Conservation (phyloP, 2,888 invertebrate species). For the Oxyscelio sp. region DNA sequence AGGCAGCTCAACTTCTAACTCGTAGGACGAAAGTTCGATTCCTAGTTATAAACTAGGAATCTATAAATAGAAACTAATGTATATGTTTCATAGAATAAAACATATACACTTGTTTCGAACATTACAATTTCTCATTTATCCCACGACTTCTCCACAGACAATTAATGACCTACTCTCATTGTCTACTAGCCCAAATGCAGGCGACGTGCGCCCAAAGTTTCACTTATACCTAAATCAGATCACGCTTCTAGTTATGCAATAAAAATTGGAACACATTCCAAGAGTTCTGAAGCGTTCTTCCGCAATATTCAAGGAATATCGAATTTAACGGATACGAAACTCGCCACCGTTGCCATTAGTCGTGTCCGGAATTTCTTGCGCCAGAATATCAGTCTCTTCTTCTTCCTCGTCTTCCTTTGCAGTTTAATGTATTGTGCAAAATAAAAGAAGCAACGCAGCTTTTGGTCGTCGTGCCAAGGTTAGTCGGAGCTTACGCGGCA, state of each 20-base stretch:
- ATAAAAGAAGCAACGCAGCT: conserved; percentile 54
- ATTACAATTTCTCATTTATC: too few species aligned
- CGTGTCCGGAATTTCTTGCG: conserved; percentile 25
- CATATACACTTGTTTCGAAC: too few species aligned
- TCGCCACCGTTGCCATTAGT: conserved; percentile 34
- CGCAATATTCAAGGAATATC: conserved; percentile 49
- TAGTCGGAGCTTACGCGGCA: conserved; percentile 49
- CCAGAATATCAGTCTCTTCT: conserved; percentile 32
- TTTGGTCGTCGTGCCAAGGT: conserved; percentile 68
- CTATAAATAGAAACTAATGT: too few species aligned
- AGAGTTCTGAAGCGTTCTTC: conserved; percentile 14
- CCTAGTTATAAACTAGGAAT: too few species aligned
- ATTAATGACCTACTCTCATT: too few species aligned
- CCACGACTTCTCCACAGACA: too few species aligned
- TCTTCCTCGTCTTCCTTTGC: conserved; percentile 44
- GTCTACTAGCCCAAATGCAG: too few species aligned
- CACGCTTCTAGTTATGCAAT: too few species aligned
- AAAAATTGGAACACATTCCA: conserved; percentile 31
- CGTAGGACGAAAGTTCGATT: too few species aligned
- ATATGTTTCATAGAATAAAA: too few species aligned
- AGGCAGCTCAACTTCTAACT: too few species aligned
- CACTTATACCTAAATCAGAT: too few species aligned
- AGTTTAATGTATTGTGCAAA: conserved; percentile 67
- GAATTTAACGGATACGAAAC: conserved; percentile 23
- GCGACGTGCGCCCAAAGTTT: neutral